Percentiles rank a stretch among this genome's conserved stretches.
Evolutionary conservation across 2,888 invertebrate genomes (phyloP).

Genomic region (Agrypnus murinus): DNA sequence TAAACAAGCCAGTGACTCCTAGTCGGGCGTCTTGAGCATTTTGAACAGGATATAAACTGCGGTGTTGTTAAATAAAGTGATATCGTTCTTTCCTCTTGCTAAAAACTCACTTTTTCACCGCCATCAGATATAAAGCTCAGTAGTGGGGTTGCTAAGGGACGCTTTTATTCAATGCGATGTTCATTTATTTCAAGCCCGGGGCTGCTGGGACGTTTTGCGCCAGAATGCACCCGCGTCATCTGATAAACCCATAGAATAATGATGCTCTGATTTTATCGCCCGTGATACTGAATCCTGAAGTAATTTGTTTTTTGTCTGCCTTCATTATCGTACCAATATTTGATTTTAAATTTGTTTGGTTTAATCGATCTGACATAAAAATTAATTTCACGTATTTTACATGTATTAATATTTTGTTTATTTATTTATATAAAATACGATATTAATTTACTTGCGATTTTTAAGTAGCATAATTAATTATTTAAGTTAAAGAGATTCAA

Average conservation of each 20-base stretch:
- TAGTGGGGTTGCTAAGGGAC: slow-evolving; percentile 63
- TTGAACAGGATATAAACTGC: slow-evolving; percentile 48
- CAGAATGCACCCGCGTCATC: slow-evolving; percentile 60
- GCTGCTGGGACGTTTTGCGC: slow-evolving; percentile 56
- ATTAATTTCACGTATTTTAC: slow-evolving; percentile 8
- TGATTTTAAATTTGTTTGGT: slow-evolving; percentile 35
- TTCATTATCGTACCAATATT: slow-evolving; percentile 54
- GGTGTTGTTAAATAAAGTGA: slow-evolving; percentile 53
- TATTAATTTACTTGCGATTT: no score
- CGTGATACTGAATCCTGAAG: slow-evolving; percentile 62
- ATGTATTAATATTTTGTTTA: no score
- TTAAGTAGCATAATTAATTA: no score
- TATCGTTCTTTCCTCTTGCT: slow-evolving; percentile 51
- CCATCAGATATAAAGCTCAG: slow-evolving; percentile 60
- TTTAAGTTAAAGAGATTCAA: no score
- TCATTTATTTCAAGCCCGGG: slow-evolving; percentile 62
- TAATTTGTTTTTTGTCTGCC: slow-evolving; percentile 58
- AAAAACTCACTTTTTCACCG: slow-evolving; percentile 56
- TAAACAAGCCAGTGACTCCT: neutral
- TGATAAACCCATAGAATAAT: slow-evolving; percentile 59
- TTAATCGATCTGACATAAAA: slow-evolving; percentile 11
- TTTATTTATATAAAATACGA: no score
- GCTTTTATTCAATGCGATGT: slow-evolving; percentile 65
- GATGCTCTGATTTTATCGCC: slow-evolving; percentile 61
- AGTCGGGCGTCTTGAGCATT: slow-evolving; percentile 43